A percentile compares a stretch with the other conserved stretches of the same genome.
phyloP scores from a whole-genome alignment of 2,888 invertebrate species.

The Pycnomerus fuliginosus region DNA sequence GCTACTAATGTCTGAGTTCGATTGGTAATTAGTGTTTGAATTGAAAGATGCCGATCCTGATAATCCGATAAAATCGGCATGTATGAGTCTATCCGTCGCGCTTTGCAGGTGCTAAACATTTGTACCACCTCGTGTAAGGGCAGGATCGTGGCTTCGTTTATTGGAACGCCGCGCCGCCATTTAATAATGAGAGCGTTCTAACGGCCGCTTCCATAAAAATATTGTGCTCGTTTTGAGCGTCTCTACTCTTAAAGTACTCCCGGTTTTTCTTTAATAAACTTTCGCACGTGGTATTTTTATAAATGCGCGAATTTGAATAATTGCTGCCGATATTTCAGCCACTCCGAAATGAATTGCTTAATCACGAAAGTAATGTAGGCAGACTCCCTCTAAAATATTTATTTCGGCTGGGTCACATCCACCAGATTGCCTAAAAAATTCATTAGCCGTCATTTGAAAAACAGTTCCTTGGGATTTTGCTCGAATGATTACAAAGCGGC shows the following conservation, averaged over 20 bases:
- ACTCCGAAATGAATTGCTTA: background rate
- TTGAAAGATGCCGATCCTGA: no score
- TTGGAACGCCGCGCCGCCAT: slow-evolving; percentile 8
- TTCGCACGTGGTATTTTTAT: slow-evolving; percentile 14
- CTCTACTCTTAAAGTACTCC: slow-evolving; percentile 4
- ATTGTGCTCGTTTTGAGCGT: slow-evolving; percentile 5
- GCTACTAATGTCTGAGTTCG: no score
- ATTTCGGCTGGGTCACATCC: no score
- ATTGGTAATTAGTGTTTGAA: background rate
- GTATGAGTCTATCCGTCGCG: slow-evolving; percentile 11
- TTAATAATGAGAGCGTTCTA: slow-evolving; percentile 11
- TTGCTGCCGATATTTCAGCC: slow-evolving; percentile 6
- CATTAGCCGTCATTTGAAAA: no score
- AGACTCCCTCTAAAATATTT: no score
- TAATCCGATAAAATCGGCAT: no score
- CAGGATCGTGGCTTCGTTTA: slow-evolving; percentile 16
- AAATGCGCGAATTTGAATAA: slow-evolving; percentile 12
- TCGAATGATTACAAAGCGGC: no score
- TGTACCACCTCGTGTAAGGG: slow-evolving; percentile 27
- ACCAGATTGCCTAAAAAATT: no score
- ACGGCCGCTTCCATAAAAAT: slow-evolving; percentile 9
- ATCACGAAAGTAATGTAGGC: slow-evolving; percentile 3
- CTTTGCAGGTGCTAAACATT: slow-evolving; percentile 27
- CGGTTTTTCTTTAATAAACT: slow-evolving; percentile 3
- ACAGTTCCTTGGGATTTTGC: no score